Conservation (phyloP, 2,888 invertebrate species). For the Coleophora flavipennella region DNA sequence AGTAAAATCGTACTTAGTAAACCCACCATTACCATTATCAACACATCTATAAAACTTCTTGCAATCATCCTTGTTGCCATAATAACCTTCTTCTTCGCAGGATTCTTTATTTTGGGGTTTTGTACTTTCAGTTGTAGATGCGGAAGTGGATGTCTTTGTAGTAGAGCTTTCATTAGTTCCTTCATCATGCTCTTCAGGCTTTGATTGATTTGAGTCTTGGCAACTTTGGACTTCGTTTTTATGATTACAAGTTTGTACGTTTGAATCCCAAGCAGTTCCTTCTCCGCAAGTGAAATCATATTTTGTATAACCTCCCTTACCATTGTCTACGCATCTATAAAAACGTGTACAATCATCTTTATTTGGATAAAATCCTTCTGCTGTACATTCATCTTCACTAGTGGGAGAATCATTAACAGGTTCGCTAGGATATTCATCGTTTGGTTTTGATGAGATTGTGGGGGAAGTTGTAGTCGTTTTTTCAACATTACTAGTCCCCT, state of each 20-base stretch:
- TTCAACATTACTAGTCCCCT: conserved; percentile 15
- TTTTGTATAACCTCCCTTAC: conserved; percentile 55
- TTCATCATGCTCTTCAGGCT: conserved; percentile 29
- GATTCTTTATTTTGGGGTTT: conserved; percentile 25
- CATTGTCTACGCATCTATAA: conserved; percentile 62
- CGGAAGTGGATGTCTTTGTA: conserved; percentile 19
- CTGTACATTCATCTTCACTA: conserved; percentile 32
- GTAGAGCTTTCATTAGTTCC: conserved; percentile 18
- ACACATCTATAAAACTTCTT: conserved; percentile 80
- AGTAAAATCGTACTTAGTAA: conserved; percentile 73
- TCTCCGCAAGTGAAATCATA: conserved; percentile 71
- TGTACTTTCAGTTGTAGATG: conserved; percentile 16
- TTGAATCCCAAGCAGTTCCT: conserved; percentile 73
- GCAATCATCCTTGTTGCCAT: conserved; percentile 73
- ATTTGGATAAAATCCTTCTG: conserved; percentile 62
- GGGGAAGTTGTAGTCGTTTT: conserved; percentile 18
- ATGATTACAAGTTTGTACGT: conserved; percentile 68
- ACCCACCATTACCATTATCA: conserved; percentile 72
- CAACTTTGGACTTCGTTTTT: conserved; percentile 55
- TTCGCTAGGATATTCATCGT: conserved; percentile 11
- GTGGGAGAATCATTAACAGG: conserved; percentile 14
- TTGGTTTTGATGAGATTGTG: conserved; percentile 14
- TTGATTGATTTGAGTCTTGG: conserved; percentile 16
- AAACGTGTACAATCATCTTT: conserved; percentile 62
- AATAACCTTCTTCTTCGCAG: conserved; percentile 75